Conservation (phyloP, 2,888 invertebrate species). For the Acanthosepion lycidas region DNA sequence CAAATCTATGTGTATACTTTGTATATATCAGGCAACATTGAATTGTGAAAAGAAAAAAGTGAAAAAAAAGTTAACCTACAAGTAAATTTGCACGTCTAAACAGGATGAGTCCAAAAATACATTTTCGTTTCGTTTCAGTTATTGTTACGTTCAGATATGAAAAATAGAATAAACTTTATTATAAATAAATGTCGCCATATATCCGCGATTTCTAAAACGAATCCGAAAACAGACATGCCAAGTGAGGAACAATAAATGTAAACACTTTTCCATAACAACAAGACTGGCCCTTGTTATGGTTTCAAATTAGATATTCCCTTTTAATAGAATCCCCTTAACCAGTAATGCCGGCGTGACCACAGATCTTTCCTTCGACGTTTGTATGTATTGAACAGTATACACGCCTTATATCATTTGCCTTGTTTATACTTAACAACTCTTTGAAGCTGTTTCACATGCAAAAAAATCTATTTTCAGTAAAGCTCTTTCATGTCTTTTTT, state of each 20-base stretch:
- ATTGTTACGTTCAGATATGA: too few species aligned
- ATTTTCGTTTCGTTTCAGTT: too few species aligned
- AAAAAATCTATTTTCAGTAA: not conserved
- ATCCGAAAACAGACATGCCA: not conserved
- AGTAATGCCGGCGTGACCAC: not conserved
- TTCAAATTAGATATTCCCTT: not conserved
- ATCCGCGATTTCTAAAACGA: too few species aligned
- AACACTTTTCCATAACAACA: not conserved
- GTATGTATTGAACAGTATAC: not conserved
- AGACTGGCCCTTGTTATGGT: not conserved
- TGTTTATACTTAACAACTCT: not conserved
- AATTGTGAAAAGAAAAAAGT: too few species aligned
- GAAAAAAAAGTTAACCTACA: too few species aligned
- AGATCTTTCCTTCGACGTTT: not conserved
- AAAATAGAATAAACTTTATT: too few species aligned
- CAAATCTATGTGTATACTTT: too few species aligned
- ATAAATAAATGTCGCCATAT: too few species aligned
- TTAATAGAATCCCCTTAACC: not conserved
- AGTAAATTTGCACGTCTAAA: too few species aligned
- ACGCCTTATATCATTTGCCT: not conserved
- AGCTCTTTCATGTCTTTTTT: not conserved
- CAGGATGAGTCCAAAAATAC: too few species aligned
- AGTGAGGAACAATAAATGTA: not conserved
- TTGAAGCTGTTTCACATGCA: slow-evolving; percentile 16
- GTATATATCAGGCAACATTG: too few species aligned